These are phyloP conservation scores for Aquatica leii DNA, from an alignment of 2,888 invertebrate species.

Conservation along the genomic window DNA sequence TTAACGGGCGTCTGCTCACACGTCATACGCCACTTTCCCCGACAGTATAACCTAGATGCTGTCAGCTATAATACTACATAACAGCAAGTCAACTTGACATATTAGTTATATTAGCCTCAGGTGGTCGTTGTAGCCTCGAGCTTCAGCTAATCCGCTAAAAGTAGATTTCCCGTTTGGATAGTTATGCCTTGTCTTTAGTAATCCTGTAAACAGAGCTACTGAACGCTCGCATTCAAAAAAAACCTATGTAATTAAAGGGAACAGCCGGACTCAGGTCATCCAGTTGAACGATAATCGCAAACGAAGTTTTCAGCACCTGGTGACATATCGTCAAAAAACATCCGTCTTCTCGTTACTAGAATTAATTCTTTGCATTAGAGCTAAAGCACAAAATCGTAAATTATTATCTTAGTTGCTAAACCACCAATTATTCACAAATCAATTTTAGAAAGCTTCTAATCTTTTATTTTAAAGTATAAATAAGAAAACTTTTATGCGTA, in stretches of 20 bases:
- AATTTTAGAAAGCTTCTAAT: too few species aligned
- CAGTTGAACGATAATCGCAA: slow-evolving; percentile 29
- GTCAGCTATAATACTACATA: slow-evolving; percentile 31
- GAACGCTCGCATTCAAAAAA: slow-evolving; percentile 36
- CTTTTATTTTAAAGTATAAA: too few species aligned
- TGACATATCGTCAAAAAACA: slow-evolving; percentile 21
- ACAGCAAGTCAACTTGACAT: slow-evolving; percentile 39
- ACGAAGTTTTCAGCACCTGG: slow-evolving; percentile 32
- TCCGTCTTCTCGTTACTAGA: not conserved
- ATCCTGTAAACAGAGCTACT: slow-evolving; percentile 43
- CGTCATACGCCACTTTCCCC: slow-evolving; percentile 29
- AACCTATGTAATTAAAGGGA: slow-evolving; percentile 33
- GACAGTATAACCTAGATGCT: slow-evolving; percentile 28
- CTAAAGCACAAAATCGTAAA: too few species aligned
- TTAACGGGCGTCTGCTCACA: slow-evolving; percentile 19
- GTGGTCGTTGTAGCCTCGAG: slow-evolving; percentile 42
- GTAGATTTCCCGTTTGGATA: slow-evolving; percentile 44
- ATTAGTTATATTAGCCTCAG: slow-evolving; percentile 48
- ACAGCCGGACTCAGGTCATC: slow-evolving; percentile 28
- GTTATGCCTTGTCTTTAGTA: slow-evolving; percentile 38
- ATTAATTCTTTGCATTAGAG: slow-evolving; percentile 3
- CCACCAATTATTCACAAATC: too few species aligned
- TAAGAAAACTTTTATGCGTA: too few species aligned
- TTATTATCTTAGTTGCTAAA: too few species aligned
- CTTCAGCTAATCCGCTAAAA: slow-evolving; percentile 45